phyloP scores from a whole-genome alignment of 2,797 vertebrate species.

The Darevskia nairensis region DNA sequence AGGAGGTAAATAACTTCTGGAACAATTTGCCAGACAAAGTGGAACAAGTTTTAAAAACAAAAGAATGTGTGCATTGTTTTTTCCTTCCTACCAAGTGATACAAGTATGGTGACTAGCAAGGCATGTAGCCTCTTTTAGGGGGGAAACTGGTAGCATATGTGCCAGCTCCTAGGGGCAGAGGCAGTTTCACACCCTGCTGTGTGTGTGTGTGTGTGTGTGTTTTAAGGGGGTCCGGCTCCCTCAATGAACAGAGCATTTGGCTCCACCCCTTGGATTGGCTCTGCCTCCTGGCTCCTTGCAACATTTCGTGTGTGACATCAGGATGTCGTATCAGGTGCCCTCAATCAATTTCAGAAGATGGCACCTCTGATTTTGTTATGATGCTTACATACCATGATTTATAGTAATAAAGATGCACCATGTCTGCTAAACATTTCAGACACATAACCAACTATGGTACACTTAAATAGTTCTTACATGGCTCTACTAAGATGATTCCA shows the following conservation, averaged over 20 bases:
- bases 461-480: neutral
- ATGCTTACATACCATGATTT: neutral
- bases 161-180: too few relatives aligned
- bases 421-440: neutral
- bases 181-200: neutral
- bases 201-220: too few relatives aligned
- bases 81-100: too few relatives aligned
- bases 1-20: constrained; percentile 30
- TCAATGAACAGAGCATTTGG: too few relatives aligned
- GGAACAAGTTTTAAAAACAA: neutral
- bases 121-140: neutral
- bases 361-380: neutral
- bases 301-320: too few relatives aligned
- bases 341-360: too few relatives aligned
- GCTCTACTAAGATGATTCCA: neutral
- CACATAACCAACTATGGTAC: neutral
- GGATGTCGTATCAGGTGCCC: too few relatives aligned
- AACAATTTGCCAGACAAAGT: constrained; percentile 23
- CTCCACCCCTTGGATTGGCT: too few relatives aligned
- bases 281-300: too few relatives aligned
- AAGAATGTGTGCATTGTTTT: neutral
- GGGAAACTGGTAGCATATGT: too few relatives aligned
- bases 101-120: neutral
- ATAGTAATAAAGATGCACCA: neutral
- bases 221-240: neutral